Percentiles rank a stretch among this genome's conserved stretches.
These are phyloP conservation scores for Belonocnema kinseyi DNA, from an alignment of 1,140 invertebrate species.

Conservation along the genomic window DNA sequence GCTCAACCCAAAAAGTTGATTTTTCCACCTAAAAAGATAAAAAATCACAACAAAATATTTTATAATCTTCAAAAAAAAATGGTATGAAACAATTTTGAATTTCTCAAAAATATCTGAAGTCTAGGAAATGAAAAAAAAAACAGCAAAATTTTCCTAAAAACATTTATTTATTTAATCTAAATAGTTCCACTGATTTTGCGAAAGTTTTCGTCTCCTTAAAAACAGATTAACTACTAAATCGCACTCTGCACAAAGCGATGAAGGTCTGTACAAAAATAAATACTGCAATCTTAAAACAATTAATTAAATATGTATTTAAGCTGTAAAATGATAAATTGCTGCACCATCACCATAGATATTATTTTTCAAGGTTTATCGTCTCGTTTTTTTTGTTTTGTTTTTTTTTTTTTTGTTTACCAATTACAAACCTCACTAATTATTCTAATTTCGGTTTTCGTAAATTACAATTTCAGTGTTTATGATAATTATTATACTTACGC, in stretches of 20 bases:
- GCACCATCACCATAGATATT: slow-evolving; percentile 63
- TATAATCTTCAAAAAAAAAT: no score
- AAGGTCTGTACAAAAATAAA: slow-evolving; percentile 73
- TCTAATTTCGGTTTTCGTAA: slow-evolving; percentile 34
- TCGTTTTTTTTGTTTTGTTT: background rate
- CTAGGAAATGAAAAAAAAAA: background rate
- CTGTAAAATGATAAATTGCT: slow-evolving; percentile 62
- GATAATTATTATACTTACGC: background rate
- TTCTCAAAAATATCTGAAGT: no score
- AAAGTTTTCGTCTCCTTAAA: background rate
- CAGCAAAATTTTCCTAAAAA: slow-evolving; percentile 47
- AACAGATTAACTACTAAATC: background rate
- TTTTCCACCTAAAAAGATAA: no score
- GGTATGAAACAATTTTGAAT: no score
- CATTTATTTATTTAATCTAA: slow-evolving; percentile 44
- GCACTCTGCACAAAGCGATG: slow-evolving; percentile 47
- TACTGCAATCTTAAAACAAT: slow-evolving; percentile 66
- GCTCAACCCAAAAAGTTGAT: no score
- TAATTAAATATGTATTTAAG: slow-evolving; percentile 65
- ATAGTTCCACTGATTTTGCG: background rate
- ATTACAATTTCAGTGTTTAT: slow-evolving; percentile 32
- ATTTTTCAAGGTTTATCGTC: slow-evolving; percentile 31
- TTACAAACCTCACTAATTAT: slow-evolving; percentile 34
- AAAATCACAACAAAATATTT: no score
- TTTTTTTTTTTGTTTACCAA: no score